Percentiles rank a stretch among this genome's conserved stretches.
phyloP scores from a whole-genome alignment of 2,113 vertebrate species.

The Tragelaphus buxtoni region DNA sequence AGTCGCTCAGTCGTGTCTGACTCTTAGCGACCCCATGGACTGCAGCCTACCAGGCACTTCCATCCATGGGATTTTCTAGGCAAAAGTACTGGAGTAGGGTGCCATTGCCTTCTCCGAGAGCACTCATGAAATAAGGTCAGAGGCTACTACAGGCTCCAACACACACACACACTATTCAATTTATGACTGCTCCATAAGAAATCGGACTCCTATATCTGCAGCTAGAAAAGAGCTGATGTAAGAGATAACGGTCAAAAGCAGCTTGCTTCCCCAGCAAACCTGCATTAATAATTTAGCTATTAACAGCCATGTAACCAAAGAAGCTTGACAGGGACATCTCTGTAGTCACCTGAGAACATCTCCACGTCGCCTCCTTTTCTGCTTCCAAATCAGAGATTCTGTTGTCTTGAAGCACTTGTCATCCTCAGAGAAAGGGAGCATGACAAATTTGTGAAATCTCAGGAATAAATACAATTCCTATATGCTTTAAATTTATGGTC shows the following conservation, averaged over 20 bases:
- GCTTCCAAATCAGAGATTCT: neutral
- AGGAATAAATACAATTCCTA: constrained; percentile 64
- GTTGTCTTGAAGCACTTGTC: neutral
- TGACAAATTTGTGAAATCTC: constrained; percentile 42
- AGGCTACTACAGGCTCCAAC: neutral
- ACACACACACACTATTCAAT: neutral
- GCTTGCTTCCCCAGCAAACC: constrained; percentile 39
- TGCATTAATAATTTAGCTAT: constrained; percentile 76
- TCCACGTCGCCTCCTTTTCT: neutral
- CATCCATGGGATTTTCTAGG: too few relatives aligned
- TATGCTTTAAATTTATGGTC: constrained; percentile 52
- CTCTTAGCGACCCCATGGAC: too few relatives aligned
- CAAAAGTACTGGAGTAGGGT: too few relatives aligned
- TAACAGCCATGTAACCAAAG: constrained; percentile 67
- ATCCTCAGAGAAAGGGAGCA: neutral
- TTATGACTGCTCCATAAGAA: constrained; percentile 21
- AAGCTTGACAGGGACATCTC: neutral
- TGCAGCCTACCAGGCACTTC: too few relatives aligned
- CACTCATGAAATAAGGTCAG: neutral
- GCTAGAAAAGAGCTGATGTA: constrained; percentile 47
- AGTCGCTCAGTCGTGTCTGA: too few relatives aligned
- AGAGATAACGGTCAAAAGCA: neutral
- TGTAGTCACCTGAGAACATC: constrained; percentile 5
- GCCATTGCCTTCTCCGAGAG: neutral
- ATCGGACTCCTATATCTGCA: neutral